Conservation (phyloP, 2,113 vertebrate species). For the Misgurnus anguillicaudatus region DNA sequence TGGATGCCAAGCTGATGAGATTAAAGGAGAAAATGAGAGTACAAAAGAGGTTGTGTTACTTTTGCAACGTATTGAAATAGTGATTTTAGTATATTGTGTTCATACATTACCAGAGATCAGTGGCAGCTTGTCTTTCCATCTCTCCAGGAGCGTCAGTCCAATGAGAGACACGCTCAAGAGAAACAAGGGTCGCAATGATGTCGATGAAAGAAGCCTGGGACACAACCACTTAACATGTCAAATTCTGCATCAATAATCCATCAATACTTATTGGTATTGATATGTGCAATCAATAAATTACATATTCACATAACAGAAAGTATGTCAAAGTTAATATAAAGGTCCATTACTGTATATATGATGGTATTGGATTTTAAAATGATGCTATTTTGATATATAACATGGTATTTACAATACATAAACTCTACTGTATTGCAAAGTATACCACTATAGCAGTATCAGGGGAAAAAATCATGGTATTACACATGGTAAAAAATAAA, state of each 20-base stretch:
- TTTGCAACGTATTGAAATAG: background rate
- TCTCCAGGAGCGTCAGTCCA: constrained; percentile 85
- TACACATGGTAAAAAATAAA: too few species aligned
- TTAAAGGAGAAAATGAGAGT: constrained; percentile 23
- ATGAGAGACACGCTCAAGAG: constrained; percentile 86
- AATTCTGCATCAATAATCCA: background rate
- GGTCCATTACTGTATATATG: too few species aligned
- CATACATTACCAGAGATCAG: constrained; percentile 75
- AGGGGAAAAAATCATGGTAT: too few species aligned
- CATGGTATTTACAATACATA: too few species aligned
- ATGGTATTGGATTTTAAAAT: too few species aligned
- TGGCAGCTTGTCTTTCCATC: constrained; percentile 88
- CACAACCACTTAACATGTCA: background rate
- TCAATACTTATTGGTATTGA: background rate
- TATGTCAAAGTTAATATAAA: too few species aligned
- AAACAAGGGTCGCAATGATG: constrained; percentile 88
- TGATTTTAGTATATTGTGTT: background rate
- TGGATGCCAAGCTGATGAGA: constrained; percentile 60
- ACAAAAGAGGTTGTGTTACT: background rate
- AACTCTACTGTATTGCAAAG: too few species aligned
- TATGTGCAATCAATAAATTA: background rate
- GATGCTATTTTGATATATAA: too few species aligned
- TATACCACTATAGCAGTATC: too few species aligned
- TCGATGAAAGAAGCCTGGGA: constrained; percentile 90
- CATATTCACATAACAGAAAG: background rate